Conservation (phyloP, 2,113 vertebrate species). For the Amazona vittata region DNA sequence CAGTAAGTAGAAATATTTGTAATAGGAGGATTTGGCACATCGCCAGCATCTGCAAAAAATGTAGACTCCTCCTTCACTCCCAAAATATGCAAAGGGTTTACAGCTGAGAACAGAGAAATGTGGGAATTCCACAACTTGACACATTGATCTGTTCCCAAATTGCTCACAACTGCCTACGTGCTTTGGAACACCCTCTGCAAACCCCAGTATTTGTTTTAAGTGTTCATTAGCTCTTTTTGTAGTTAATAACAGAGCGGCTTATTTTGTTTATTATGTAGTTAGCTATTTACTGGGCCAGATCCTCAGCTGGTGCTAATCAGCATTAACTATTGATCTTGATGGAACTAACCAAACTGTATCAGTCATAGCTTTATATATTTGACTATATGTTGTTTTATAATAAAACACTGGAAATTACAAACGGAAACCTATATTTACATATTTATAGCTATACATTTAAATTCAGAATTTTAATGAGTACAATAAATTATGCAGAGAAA, state of each 20-base stretch:
- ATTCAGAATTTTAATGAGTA: background rate
- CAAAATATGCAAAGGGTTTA: slow-evolving; percentile 61
- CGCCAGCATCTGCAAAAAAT: slow-evolving; percentile 58
- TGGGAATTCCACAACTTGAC: slow-evolving; percentile 59
- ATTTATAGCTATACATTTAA: background rate
- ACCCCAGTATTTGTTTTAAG: slow-evolving; percentile 10
- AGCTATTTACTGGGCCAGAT: slow-evolving; percentile 37
- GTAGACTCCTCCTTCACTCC: slow-evolving; percentile 49
- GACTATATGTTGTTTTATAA: background rate
- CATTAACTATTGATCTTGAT: slow-evolving; percentile 19
- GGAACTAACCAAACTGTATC: background rate
- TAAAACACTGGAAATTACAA: background rate
- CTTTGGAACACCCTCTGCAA: slow-evolving; percentile 48
- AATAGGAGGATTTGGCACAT: slow-evolving; percentile 21
- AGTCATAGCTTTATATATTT: background rate
- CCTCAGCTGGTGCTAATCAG: slow-evolving; percentile 37
- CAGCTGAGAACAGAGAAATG: slow-evolving; percentile 59
- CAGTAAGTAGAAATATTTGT: slow-evolving; percentile 40
- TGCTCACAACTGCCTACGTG: slow-evolving; percentile 53
- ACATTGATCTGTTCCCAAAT: slow-evolving; percentile 24
- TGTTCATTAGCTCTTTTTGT: background rate
- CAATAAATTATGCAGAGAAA: background rate
- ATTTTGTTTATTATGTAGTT: slow-evolving; percentile 26
- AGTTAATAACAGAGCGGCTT: slow-evolving; percentile 46
- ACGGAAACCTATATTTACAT: background rate